Conservation (phyloP, 2,113 vertebrate species). For the Empidonax traillii region DNA sequence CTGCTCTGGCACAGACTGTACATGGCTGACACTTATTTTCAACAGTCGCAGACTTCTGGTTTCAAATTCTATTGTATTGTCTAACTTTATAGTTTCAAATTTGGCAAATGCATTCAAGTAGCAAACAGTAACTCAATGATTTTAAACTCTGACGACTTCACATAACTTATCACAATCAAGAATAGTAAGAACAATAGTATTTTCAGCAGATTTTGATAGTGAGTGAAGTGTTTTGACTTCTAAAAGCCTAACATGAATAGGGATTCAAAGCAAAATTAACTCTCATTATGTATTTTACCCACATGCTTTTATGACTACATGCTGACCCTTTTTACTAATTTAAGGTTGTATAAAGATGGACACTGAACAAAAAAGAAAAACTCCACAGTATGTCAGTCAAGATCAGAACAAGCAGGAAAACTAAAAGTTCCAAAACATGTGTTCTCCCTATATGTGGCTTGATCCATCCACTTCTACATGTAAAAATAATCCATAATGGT, state of each 20-base stretch:
- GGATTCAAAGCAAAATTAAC: background rate
- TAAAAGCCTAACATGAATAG: background rate
- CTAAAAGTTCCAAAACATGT: background rate
- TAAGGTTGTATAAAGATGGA: background rate
- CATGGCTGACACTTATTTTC: background rate
- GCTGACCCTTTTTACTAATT: background rate
- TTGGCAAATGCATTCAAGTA: background rate
- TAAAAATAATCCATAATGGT: background rate
- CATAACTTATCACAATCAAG: background rate
- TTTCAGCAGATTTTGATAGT: background rate
- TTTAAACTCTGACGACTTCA: background rate
- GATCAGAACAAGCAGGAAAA: background rate
- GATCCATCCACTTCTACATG: background rate
- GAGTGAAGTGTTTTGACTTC: background rate
- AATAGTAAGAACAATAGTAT: background rate
- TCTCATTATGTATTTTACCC: background rate
- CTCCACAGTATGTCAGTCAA: background rate
- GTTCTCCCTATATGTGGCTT: background rate
- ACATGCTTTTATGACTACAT: background rate
- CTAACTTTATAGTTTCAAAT: background rate
- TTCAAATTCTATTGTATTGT: background rate
- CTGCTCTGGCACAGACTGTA: background rate
- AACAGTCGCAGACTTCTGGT: background rate
- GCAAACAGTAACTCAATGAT: background rate
- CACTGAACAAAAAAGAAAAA: background rate